A percentile compares a stretch with the other conserved stretches of the same genome.
Conservation (phyloP, 2,113 vertebrate species). For the Ammodytes marinus region DNA sequence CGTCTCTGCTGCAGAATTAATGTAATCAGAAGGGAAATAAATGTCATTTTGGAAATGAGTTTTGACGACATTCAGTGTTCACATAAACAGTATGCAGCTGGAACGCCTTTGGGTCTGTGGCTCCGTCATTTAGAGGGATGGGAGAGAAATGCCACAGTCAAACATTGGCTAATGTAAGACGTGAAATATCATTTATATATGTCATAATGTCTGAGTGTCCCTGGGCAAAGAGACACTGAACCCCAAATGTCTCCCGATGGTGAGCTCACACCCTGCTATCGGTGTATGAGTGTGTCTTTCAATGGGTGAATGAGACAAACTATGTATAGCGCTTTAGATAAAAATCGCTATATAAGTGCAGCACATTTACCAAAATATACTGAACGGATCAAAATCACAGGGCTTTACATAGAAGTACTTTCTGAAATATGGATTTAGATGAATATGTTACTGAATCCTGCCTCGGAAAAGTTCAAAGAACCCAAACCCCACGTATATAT, state of each 20-base stretch:
- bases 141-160: conserved; percentile 45
- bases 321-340: too few species aligned
- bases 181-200: neutral
- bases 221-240: too few species aligned
- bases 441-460: conserved; percentile 49
- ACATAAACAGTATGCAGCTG: conserved; percentile 32
- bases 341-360: too few species aligned
- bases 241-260: too few species aligned
- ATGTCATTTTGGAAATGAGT: conserved; percentile 61
- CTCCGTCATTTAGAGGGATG: conserved; percentile 64
- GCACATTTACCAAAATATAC: neutral
- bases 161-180: conserved; percentile 46
- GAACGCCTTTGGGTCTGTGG: conserved; percentile 63
- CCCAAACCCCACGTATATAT: conserved; percentile 46
- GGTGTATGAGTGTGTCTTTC: too few species aligned
- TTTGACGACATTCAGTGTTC: conserved; percentile 62
- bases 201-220: too few species aligned
- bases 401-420: conserved; percentile 55
- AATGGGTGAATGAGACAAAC: too few species aligned
- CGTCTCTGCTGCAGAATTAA: conserved; percentile 59
- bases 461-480: conserved; percentile 46
- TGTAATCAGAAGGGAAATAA: conserved; percentile 63
- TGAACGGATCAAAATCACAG: conserved; percentile 36
- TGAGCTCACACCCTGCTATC: too few species aligned
- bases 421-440: conserved; percentile 56